These are phyloP conservation scores for Erpetoichthys calabaricus DNA, from an alignment of 2,797 vertebrate genomes.

Conservation along the genomic window DNA sequence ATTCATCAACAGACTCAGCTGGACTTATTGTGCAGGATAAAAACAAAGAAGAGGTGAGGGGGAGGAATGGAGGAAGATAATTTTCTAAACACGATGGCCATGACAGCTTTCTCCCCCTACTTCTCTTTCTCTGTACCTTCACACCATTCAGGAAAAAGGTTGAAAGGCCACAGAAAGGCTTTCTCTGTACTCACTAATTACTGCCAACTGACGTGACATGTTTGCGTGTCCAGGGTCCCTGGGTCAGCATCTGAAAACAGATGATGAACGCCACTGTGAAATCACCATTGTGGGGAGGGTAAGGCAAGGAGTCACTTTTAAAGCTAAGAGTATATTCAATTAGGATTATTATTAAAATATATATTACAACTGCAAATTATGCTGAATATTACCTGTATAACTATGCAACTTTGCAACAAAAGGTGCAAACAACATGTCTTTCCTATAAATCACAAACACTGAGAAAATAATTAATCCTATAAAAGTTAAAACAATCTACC, in stretches of 20 bases:
- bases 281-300: conserved; percentile 11
- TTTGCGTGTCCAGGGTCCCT: conserved; percentile 47
- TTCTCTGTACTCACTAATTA: conserved; percentile 58
- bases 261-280: conserved; percentile 31
- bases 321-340: too few species aligned
- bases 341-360: too few species aligned
- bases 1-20: conserved; percentile 30
- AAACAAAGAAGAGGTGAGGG: conserved; percentile 4
- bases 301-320: too few species aligned
- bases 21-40: conserved; percentile 21
- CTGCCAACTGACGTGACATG: conserved; percentile 53
- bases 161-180: conserved; percentile 47
- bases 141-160: conserved; percentile 28
- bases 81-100: conserved; percentile 44
- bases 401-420: too few species aligned
- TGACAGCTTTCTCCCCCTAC: conserved; percentile 44
- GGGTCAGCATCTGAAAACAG: conserved; percentile 42
- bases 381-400: too few species aligned
- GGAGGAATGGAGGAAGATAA: conserved; percentile 25
- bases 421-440: too few species aligned
- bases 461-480: too few species aligned
- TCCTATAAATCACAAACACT: too few species aligned
- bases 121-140: conserved; percentile 3
- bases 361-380: too few species aligned
- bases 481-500: too few species aligned